Conservation (phyloP, 2,797 vertebrate species). For the Microctenopoma stevenorrisi region DNA sequence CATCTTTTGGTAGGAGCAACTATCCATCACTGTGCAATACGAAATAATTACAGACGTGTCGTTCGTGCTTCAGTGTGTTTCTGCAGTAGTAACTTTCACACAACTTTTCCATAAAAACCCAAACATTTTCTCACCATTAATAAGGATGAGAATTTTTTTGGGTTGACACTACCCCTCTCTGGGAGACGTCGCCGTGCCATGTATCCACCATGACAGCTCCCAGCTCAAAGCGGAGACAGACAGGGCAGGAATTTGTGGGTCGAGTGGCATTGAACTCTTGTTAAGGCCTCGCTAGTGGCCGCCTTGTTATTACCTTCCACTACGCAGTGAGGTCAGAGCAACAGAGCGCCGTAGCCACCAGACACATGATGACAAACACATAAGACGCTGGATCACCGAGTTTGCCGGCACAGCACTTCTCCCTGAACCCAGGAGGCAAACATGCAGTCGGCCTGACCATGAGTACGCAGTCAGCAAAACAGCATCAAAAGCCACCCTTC, state of each 20-base stretch:
- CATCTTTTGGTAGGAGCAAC: slow-evolving; percentile 8
- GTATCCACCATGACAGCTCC: slow-evolving; percentile 42
- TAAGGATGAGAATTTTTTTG: neutral
- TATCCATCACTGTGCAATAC: neutral
- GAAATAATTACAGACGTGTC: neutral
- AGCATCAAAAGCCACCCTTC: slow-evolving; percentile 67
- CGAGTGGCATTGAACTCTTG: slow-evolving; percentile 48
- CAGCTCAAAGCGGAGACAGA: slow-evolving; percentile 56
- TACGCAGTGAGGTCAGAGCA: slow-evolving; percentile 72
- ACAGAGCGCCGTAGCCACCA: slow-evolving; percentile 50
- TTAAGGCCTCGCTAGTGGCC: slow-evolving; percentile 53
- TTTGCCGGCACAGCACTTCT: slow-evolving; percentile 79
- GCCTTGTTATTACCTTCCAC: slow-evolving; percentile 80
- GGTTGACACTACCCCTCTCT: slow-evolving; percentile 43
- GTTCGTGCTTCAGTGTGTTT: neutral
- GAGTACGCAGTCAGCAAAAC: slow-evolving; percentile 78
- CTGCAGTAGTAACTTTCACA: slow-evolving; percentile 23
- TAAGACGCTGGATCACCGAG: slow-evolving; percentile 70
- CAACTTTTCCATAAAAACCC: neutral
- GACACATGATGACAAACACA: slow-evolving; percentile 76
- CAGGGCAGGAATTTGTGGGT: slow-evolving; percentile 61
- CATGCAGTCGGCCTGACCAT: slow-evolving; percentile 68
- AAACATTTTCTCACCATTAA: slow-evolving; percentile 12
- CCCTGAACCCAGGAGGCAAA: slow-evolving; percentile 63
- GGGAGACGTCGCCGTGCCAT: slow-evolving; percentile 29